Evolutionary conservation across 2,888 invertebrate genomes (phyloP).

Genomic region (Galerucella nymphaeae): DNA sequence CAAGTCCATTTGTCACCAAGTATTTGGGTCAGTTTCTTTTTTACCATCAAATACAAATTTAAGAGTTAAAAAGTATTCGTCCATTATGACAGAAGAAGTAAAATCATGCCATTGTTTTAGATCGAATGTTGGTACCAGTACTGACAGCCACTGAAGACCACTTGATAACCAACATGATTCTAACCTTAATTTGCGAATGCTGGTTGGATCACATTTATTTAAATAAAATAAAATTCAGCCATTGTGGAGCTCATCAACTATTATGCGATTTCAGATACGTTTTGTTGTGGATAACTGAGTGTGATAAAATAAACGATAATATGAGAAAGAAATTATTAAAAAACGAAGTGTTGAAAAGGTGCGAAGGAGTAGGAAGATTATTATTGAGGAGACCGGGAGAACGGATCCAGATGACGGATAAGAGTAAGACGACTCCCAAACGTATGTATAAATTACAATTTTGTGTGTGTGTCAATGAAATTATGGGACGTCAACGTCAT

Average conservation of each 20-base stretch:
- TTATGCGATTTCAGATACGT: slow-evolving; percentile 86
- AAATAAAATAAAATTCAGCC: slow-evolving; percentile 84
- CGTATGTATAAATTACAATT: neutral
- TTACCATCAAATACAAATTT: neutral
- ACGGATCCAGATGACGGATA: slow-evolving; percentile 77
- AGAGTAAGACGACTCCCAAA: slow-evolving; percentile 47
- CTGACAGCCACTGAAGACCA: slow-evolving; percentile 80
- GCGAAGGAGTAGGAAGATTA: slow-evolving; percentile 87
- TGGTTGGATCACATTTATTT: slow-evolving; percentile 89
- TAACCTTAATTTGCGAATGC: slow-evolving; percentile 86
- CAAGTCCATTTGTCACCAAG: slow-evolving; percentile 76
- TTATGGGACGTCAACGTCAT: too few species aligned
- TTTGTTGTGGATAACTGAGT: slow-evolving; percentile 78
- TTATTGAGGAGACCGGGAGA: slow-evolving; percentile 85
- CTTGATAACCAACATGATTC: slow-evolving; percentile 78
- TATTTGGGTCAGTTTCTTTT: slow-evolving; percentile 71
- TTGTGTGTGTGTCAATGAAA: too few species aligned
- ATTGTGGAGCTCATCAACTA: slow-evolving; percentile 82
- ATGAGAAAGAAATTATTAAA: slow-evolving; percentile 70
- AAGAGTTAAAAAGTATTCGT: neutral
- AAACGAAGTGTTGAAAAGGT: slow-evolving; percentile 77
- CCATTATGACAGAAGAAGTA: too few species aligned
- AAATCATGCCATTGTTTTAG: slow-evolving; percentile 68
- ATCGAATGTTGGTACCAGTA: slow-evolving; percentile 82
- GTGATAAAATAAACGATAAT: slow-evolving; percentile 68